Conservation (phyloP, 2,113 vertebrate species). For the Halichoeres trimaculatus region DNA sequence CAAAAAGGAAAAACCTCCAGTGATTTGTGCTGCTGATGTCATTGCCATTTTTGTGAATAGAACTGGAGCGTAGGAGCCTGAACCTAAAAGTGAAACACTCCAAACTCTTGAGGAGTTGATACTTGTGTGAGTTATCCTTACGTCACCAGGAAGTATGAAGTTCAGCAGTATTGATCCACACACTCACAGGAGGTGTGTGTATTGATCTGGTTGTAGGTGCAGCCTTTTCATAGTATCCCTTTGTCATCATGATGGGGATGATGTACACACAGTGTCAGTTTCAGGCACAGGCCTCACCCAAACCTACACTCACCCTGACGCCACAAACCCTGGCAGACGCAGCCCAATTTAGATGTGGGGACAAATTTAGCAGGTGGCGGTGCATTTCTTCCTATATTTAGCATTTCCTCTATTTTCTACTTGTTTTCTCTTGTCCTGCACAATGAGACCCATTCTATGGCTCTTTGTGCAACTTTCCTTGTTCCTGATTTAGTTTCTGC, state of each 20-base stretch:
- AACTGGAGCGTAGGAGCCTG: not conserved
- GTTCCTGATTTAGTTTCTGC: constrained; percentile 42
- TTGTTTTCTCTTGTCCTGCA: constrained; percentile 50
- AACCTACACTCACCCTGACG: constrained; percentile 54
- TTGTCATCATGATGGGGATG: constrained; percentile 15
- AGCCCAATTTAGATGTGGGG: constrained; percentile 51
- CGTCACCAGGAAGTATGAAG: not conserved
- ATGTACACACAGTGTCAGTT: constrained; percentile 46
- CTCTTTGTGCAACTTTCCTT: constrained; percentile 43
- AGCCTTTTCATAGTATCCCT: constrained; percentile 2
- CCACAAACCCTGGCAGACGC: constrained; percentile 28
- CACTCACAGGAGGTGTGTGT: not conserved
- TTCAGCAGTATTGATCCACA: constrained; percentile 3
- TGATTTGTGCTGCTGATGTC: not conserved
- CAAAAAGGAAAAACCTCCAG: no score
- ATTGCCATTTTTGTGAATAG: not conserved
- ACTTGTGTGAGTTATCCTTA: not conserved
- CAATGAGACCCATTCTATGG: constrained; percentile 56
- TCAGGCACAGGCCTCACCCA: constrained; percentile 22
- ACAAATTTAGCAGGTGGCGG: constrained; percentile 49
- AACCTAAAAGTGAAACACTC: not conserved
- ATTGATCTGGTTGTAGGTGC: not conserved
- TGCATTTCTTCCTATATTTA: constrained; percentile 64
- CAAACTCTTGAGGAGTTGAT: not conserved
- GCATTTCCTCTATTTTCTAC: constrained; percentile 58